phyloP scores from a whole-genome alignment of 2,797 vertebrate genomes.

The Spheniscus humboldti region DNA sequence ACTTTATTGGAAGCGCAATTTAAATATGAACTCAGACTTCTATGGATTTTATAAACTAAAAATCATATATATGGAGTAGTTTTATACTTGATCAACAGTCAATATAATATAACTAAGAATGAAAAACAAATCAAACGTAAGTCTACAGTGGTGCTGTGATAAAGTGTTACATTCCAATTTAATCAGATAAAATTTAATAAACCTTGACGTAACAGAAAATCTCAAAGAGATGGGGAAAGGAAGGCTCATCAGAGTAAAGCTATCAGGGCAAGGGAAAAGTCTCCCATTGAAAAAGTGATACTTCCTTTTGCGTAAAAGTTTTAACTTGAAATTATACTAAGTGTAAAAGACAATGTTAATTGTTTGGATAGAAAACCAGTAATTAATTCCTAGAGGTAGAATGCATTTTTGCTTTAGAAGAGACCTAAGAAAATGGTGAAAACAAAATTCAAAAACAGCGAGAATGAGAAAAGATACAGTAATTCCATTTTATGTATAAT shows the following conservation, averaged over 20 bases:
- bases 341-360: not conserved
- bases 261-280: not conserved
- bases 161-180: not conserved
- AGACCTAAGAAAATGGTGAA: not conserved
- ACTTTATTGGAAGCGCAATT: not conserved
- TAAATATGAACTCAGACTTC: not conserved
- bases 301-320: not conserved
- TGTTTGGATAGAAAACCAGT: not conserved
- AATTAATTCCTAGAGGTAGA: not conserved
- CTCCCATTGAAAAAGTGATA: accelerated
- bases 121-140: not conserved
- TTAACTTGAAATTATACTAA: not conserved
- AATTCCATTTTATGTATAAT: not conserved
- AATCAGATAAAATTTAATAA: not conserved
- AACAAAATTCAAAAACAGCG: not conserved
- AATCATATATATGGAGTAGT: not conserved
- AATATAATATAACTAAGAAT: not conserved
- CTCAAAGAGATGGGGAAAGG: not conserved
- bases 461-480: not conserved
- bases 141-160: not conserved
- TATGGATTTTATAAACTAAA: not conserved
- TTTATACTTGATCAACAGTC: not conserved
- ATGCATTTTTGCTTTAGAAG: not conserved
- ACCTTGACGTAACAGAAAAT: not conserved
- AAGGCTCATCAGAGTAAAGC: not conserved